These are phyloP conservation scores for Stegodyphus dumicola DNA, from an alignment of 1,140 invertebrate species.

Conservation along the genomic window DNA sequence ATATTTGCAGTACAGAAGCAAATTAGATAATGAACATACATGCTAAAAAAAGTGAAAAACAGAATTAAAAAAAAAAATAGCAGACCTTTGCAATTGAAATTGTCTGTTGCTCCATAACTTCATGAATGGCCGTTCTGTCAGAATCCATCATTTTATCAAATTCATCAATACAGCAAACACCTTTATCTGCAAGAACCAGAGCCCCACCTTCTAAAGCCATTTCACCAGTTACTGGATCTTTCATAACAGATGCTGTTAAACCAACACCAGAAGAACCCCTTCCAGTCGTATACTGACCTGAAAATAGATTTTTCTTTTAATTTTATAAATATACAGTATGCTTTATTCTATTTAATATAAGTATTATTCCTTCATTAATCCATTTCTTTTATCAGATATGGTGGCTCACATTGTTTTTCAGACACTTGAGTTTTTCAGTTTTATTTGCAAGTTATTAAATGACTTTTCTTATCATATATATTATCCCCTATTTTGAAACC, in stretches of 20 bases:
- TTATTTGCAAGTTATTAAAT: too few species aligned
- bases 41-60: too few species aligned
- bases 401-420: not conserved
- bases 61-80: not conserved
- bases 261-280: conserved; percentile 97
- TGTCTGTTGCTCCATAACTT: conserved; percentile 99
- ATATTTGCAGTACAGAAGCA: too few species aligned
- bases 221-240: conserved; percentile 96
- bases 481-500: too few species aligned
- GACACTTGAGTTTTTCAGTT: too few species aligned
- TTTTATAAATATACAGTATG: not conserved
- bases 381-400: not conserved
- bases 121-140: conserved; percentile 97
- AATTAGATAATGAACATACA: too few species aligned
- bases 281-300: conserved; percentile 94
- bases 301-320: not conserved
- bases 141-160: conserved; percentile 99
- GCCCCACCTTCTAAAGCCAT: conserved; percentile 98
- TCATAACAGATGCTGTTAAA: conserved; percentile 97
- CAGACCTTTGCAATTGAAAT: conserved; percentile 97
- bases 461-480: too few species aligned
- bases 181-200: conserved; percentile 95
- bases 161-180: conserved; percentile 99
- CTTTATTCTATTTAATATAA: not conserved
- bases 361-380: not conserved